Evolutionary conservation across 2,797 vertebrate species (phyloP), one percentile per base, ranked within the genome.

Genomic region (Chloroceryle inda): DNA sequence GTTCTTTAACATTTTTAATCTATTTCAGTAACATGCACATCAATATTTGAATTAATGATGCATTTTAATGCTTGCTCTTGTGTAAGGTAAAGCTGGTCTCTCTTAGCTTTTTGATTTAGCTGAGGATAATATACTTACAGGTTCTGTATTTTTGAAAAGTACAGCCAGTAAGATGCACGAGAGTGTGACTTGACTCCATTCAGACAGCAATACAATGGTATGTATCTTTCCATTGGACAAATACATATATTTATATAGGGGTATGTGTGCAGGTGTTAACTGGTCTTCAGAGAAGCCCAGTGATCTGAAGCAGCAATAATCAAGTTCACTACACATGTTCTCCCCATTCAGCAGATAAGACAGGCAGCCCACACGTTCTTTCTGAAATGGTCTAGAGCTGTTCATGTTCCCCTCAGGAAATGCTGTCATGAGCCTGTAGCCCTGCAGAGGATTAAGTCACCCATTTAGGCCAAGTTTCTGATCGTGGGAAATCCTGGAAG

Each of bases 341-440:
- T n/a, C 5, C 10, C 7, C 5, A 1, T 75, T 33, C 12, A 56
- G 26, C 22, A 61, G 44, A 3, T 10, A 31, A 82, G 13, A 8
- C 33, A 37, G 27, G 20, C 21, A 8, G 63, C 29, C 35, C 17
- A 3, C 7, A 4, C 0, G 1, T n/a, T n/a, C 42, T 21, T 64
- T 44, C n/a, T 92, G 31, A 45, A 55, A 35, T 22, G 5, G 5
- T 22, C 55, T 53, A 24, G 40, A 50, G 35, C 47, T 74, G 8
- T 38, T 78, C 38, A 31, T 13, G 3, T 40, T 11, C 1, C 7
- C 14, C 27, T 77, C 27, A 49, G 40, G 17, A 50, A 61, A 73
- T 64, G 2, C 23, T 59, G 24, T 18, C 33, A 17, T 50, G 13
- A 66, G 13, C 18, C 15, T 52, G 13, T 35, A 44, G 31, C 19